These are phyloP conservation scores for Luperina testacea DNA, from an alignment of 2,888 invertebrate species.

Conservation along the genomic window DNA sequence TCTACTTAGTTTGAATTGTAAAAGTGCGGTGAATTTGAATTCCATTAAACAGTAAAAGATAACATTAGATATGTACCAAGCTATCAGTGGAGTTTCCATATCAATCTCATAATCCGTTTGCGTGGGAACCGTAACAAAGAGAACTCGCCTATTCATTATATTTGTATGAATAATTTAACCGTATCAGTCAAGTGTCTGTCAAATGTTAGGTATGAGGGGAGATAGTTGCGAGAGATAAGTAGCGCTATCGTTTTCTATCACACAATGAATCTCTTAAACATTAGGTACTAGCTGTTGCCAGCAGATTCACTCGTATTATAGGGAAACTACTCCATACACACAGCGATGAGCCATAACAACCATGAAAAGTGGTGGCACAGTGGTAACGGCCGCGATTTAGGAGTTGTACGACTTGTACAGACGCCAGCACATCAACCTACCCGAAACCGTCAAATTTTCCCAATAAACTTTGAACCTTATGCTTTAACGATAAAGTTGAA, in stretches of 20 bases:
- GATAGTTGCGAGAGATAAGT: conserved; percentile 53
- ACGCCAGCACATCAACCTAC: no score
- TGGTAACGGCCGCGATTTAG: no score
- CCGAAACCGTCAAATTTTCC: no score
- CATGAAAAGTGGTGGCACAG: no score
- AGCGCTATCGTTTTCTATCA: conserved; percentile 41
- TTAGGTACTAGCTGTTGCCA: background rate
- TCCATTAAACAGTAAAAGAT: conserved; percentile 24
- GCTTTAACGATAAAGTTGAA: no score
- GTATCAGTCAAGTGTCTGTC: conserved; percentile 63
- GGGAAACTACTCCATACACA: background rate
- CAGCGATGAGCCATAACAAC: no score
- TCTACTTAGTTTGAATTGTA: background rate
- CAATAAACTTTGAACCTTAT: no score
- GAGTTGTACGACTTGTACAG: no score
- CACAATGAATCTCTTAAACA: conserved; percentile 10
- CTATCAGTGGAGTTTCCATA: conserved; percentile 38
- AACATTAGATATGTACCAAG: conserved; percentile 25
- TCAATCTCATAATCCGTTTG: conserved; percentile 55
- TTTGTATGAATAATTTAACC: conserved; percentile 61
- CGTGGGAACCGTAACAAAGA: conserved; percentile 51
- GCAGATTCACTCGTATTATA: background rate
- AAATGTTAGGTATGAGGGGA: conserved; percentile 52
- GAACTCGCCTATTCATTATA: conserved; percentile 47
- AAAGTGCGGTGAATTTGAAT: conserved; percentile 7